phyloP scores from a whole-genome alignment of 2,113 vertebrate species.

The Argyrosomus japonicus region DNA sequence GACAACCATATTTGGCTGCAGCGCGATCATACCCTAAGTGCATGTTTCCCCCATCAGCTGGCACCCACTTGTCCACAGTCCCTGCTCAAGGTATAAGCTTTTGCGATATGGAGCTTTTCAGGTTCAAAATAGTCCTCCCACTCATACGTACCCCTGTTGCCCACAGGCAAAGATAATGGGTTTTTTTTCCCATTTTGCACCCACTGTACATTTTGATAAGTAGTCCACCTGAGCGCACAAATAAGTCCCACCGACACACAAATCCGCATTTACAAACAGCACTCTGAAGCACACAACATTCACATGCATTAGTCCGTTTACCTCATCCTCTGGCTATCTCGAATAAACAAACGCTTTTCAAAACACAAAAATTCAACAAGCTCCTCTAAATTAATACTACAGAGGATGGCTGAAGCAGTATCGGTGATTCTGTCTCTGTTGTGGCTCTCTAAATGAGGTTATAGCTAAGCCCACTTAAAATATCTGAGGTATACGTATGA shows the following conservation, averaged over 20 bases:
- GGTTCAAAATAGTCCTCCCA: constrained; percentile 82
- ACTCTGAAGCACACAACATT: constrained; percentile 43
- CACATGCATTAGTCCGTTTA: constrained; percentile 69
- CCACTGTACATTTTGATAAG: constrained; percentile 59
- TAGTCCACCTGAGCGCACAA: constrained; percentile 50
- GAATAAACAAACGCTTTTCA: constrained; percentile 72
- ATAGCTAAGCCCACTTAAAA: constrained; percentile 14
- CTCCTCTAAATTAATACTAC: constrained; percentile 73
- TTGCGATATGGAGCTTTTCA: constrained; percentile 69
- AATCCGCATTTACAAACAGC: constrained; percentile 29
- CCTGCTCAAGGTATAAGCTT: constrained; percentile 57
- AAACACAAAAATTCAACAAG: constrained; percentile 73
- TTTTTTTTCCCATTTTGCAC: constrained; percentile 66
- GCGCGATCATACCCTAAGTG: constrained; percentile 46
- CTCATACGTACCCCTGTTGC: constrained; percentile 44
- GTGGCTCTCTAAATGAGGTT: constrained; percentile 43
- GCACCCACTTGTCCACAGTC: constrained; percentile 69
- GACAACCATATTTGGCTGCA: constrained; percentile 54
- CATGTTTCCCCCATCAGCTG: constrained; percentile 79
- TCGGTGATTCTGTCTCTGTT: neutral
- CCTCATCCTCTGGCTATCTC: constrained; percentile 57
- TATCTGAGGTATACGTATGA: constrained; percentile 31
- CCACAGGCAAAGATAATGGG: constrained; percentile 50
- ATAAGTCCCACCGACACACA: constrained; percentile 35
- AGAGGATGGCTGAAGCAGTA: neutral